phyloP scores from a whole-genome alignment of 2,797 vertebrate genomes.

The Limnodromus scolopaceus region DNA sequence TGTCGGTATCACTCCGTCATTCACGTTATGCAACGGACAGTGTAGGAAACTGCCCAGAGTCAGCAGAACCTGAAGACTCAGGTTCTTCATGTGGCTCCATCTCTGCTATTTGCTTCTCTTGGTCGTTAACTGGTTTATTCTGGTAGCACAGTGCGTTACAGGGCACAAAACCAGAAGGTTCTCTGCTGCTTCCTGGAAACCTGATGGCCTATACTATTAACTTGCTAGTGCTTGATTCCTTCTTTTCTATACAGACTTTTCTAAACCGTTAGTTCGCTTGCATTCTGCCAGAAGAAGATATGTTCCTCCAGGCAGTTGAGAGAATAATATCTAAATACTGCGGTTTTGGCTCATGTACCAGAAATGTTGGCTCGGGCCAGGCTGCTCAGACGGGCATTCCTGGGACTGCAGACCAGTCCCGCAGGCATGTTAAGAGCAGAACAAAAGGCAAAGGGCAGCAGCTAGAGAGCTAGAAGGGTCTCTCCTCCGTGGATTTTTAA shows the following conservation, averaged over 20 bases:
- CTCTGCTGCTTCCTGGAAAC: neutral
- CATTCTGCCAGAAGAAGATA: neutral
- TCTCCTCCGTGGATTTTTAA: neutral
- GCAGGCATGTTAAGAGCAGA: neutral
- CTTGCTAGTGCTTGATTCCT: neutral
- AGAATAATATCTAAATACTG: neutral
- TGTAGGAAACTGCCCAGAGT: neutral
- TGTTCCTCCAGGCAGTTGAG: neutral
- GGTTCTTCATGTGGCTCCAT: neutral
- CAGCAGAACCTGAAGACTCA: neutral
- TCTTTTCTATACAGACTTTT: neutral
- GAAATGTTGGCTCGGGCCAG: neutral
- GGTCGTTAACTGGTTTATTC: neutral
- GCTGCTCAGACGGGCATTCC: neutral
- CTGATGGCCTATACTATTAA: neutral
- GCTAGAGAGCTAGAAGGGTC: neutral
- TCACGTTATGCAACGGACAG: neutral
- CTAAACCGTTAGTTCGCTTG: neutral
- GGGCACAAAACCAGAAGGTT: neutral
- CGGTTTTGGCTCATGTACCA: neutral
- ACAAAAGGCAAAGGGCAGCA: neutral
- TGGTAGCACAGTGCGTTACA: fast-evolving
- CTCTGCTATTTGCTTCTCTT: neutral
- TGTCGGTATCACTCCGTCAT: neutral
- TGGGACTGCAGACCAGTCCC: neutral